A percentile compares a stretch with the other conserved stretches of the same genome.
Evolutionary conservation across 2,888 invertebrate species (phyloP).

Genomic region (Spilosoma lubricipeda): DNA sequence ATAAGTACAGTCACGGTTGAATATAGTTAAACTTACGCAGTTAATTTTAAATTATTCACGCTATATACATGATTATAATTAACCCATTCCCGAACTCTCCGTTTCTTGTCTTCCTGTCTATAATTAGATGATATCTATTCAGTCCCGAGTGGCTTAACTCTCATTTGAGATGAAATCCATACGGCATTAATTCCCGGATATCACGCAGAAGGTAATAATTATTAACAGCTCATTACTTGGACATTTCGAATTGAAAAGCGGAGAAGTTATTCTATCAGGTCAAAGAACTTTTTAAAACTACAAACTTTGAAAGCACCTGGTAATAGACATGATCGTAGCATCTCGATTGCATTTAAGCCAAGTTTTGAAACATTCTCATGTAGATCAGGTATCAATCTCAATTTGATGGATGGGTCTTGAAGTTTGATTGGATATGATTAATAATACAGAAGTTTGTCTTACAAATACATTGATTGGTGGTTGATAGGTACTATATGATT

Average conservation of each 20-base stretch:
- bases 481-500: not conserved
- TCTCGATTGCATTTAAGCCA: slow-evolving; percentile 23
- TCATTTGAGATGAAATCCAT: slow-evolving; percentile 33
- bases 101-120: slow-evolving; percentile 27
- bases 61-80: slow-evolving; percentile 28
- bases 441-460: slow-evolving; percentile 23
- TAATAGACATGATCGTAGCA: slow-evolving; percentile 21
- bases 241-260: slow-evolving; percentile 20
- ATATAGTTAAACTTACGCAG: not conserved
- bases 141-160: slow-evolving; percentile 19
- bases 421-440: slow-evolving; percentile 24
- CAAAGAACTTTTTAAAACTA: slow-evolving; percentile 32
- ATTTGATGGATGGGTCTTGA: slow-evolving; percentile 36
- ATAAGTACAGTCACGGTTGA: not conserved
- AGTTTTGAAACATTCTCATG: slow-evolving; percentile 30
- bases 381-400: slow-evolving; percentile 16
- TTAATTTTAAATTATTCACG: slow-evolving; percentile 10
- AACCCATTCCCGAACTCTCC: slow-evolving; percentile 15
- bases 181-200: slow-evolving; percentile 41
- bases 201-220: slow-evolving; percentile 31
- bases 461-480: slow-evolving; percentile 15
- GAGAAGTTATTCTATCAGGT: slow-evolving; percentile 30
- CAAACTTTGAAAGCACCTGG: slow-evolving; percentile 25
- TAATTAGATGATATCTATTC: slow-evolving; percentile 35
- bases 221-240: slow-evolving; percentile 29